phyloP scores from a whole-genome alignment of 1,140 invertebrate genomes.

The Drosophila malerkotliana region DNA sequence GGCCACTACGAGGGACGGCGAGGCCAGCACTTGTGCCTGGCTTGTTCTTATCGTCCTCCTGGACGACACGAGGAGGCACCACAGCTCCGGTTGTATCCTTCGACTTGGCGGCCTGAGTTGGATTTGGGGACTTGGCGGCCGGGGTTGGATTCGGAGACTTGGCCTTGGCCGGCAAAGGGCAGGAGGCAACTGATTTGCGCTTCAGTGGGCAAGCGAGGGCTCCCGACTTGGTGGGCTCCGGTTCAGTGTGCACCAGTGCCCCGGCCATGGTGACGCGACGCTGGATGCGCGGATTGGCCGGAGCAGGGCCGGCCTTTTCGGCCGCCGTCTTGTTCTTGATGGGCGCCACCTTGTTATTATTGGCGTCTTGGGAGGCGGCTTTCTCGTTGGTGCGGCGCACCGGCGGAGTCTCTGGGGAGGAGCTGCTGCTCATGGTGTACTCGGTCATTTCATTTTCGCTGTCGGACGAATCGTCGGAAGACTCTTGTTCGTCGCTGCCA shows the following conservation, averaged over 20 bases:
- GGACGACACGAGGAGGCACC: neutral
- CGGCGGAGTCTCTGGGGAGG: neutral
- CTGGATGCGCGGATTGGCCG: neutral
- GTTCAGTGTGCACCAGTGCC: neutral
- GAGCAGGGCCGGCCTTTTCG: neutral
- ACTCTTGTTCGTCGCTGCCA: too few species aligned
- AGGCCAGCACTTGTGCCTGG: too few species aligned
- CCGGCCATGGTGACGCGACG: constrained; percentile 1
- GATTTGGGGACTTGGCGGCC: neutral
- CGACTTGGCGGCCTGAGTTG: neutral
- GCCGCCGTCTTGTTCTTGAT: neutral
- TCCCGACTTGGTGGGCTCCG: neutral
- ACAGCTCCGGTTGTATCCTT: neutral
- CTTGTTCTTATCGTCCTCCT: neutral
- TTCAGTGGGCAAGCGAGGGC: neutral
- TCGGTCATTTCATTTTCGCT: neutral
- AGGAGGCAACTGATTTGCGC: neutral
- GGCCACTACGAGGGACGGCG: too few species aligned
- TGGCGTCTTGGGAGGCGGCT: neutral
- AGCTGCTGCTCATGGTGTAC: neutral
- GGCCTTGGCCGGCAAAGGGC: neutral
- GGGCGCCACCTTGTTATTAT: neutral
- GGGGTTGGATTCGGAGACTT: neutral
- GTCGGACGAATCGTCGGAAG: neutral
- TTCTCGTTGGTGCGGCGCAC: neutral